phyloP scores from a whole-genome alignment of 2,113 vertebrate species.

The Hepsetus odoe region DNA sequence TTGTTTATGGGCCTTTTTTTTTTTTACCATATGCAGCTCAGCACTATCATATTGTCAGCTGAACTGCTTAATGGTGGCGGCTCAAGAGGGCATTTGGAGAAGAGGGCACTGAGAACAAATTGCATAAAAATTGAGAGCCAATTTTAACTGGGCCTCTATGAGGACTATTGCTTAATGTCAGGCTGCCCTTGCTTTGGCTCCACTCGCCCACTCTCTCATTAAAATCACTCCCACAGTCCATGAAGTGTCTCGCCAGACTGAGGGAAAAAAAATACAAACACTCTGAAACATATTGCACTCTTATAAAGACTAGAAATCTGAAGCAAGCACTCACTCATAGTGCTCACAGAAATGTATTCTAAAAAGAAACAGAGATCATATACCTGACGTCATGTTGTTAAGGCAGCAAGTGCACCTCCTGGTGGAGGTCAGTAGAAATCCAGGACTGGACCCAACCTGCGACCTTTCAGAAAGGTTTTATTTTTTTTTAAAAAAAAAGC shows the following conservation, averaged over 20 bases:
- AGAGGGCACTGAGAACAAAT: neutral
- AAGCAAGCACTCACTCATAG: neutral
- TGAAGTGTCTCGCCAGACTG: constrained; percentile 20
- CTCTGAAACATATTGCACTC: neutral
- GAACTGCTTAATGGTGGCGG: constrained; percentile 14
- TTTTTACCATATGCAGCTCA: constrained; percentile 12
- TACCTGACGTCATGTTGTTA: constrained; percentile 3
- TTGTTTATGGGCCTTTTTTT: neutral
- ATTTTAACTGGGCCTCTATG: constrained; percentile 20
- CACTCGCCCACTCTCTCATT: constrained; percentile 32
- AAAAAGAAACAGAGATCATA: neutral
- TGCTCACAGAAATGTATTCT: neutral
- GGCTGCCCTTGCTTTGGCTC: constrained; percentile 25
- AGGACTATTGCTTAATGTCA: constrained; percentile 30
- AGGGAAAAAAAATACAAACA: neutral
- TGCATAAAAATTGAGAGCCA: constrained; percentile 22
- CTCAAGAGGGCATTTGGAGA: constrained; percentile 7
- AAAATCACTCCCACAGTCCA: constrained; percentile 30
- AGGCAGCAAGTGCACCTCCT: constrained; percentile 44
- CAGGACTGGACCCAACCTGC: neutral
- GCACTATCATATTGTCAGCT: constrained; percentile 15
- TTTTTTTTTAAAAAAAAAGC: constrained; percentile 3
- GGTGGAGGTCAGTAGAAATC: constrained; percentile 17
- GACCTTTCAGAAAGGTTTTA: neutral
- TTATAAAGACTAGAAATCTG: neutral